These are phyloP conservation scores for Euplagia quadripunctaria DNA, from an alignment of 2,888 invertebrate genomes.

Conservation along the genomic window DNA sequence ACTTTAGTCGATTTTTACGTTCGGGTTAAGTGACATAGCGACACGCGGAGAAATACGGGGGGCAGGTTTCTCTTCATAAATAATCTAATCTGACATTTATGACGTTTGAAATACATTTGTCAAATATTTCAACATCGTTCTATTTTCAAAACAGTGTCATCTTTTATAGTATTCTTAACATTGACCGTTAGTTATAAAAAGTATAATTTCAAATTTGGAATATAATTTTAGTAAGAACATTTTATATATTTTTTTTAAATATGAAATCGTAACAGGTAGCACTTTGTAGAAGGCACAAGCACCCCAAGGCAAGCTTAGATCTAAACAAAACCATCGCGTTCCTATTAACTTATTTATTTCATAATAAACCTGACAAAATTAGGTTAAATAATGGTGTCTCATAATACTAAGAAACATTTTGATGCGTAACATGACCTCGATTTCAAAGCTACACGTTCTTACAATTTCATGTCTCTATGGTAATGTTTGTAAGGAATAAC, in stretches of 20 bases:
- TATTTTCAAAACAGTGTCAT: neutral
- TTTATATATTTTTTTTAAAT: no score
- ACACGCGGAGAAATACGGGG: neutral
- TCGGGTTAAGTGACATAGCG: constrained; percentile 38
- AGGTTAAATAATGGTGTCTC: neutral
- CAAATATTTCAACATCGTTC: neutral
- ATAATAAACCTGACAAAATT: constrained; percentile 8
- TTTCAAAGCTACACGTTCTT: neutral
- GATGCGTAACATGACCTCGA: constrained; percentile 6
- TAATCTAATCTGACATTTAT: neutral
- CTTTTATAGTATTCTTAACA: no score
- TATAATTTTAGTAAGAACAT: no score
- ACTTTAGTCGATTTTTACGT: constrained; percentile 49
- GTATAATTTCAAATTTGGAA: neutral
- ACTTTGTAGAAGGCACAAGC: constrained; percentile 2
- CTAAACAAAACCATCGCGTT: constrained; percentile 7
- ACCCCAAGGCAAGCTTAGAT: neutral
- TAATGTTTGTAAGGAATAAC: neutral
- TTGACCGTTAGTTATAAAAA: neutral
- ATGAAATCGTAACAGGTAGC: neutral
- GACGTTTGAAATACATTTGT: neutral
- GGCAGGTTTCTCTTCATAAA: neutral
- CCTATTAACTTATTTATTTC: constrained; percentile 7
- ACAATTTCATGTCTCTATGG: neutral
- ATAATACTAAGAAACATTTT: constrained; percentile 1